A percentile compares a stretch with the other conserved stretches of the same genome.
These are phyloP conservation scores for Thamnaconus septentrionalis DNA, from an alignment of 2,113 vertebrate genomes.

Conservation along the genomic window DNA sequence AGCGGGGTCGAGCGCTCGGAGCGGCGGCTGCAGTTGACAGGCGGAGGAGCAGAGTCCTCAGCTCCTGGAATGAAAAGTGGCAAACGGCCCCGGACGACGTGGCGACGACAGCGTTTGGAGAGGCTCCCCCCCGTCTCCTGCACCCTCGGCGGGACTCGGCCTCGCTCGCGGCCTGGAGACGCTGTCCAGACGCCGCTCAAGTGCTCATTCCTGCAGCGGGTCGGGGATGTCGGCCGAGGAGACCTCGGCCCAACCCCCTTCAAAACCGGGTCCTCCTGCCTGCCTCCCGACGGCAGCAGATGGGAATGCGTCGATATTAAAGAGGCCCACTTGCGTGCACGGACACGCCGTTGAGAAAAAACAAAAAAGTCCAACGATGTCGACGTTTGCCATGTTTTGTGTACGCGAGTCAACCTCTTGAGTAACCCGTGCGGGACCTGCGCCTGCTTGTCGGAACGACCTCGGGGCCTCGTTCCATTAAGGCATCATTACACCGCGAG, in stretches of 20 bases:
- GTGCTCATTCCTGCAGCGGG: no score
- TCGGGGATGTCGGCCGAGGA: slow-evolving; percentile 3
- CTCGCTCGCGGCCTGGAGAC: slow-evolving; percentile 50
- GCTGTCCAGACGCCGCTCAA: slow-evolving; percentile 54
- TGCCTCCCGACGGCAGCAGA: slow-evolving; percentile 49
- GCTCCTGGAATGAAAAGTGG: slow-evolving; percentile 72
- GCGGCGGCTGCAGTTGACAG: slow-evolving; percentile 63
- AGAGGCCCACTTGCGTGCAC: slow-evolving; percentile 45
- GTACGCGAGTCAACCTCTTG: slow-evolving; percentile 16
- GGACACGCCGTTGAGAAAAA: slow-evolving; percentile 32
- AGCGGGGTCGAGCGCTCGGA: slow-evolving; percentile 51
- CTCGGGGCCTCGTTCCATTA: slow-evolving; percentile 12
- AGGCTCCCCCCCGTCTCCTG: slow-evolving; percentile 52
- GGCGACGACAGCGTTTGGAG: slow-evolving; percentile 69
- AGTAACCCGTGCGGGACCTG: slow-evolving; percentile 34
- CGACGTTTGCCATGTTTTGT: slow-evolving; percentile 38
- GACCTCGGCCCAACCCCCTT: background rate
- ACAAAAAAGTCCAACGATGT: slow-evolving; percentile 55
- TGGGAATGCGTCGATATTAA: slow-evolving; percentile 60
- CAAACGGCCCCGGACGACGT: slow-evolving; percentile 57
- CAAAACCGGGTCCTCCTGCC: slow-evolving; percentile 24
- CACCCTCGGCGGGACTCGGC: background rate
- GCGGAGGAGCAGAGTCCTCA: slow-evolving; percentile 61
- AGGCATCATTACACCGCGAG: slow-evolving; percentile 22
- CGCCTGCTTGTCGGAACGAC: slow-evolving; percentile 27